Conservation (phyloP, 2,797 vertebrate genomes). For the Melanogrammus aeglefinus region DNA sequence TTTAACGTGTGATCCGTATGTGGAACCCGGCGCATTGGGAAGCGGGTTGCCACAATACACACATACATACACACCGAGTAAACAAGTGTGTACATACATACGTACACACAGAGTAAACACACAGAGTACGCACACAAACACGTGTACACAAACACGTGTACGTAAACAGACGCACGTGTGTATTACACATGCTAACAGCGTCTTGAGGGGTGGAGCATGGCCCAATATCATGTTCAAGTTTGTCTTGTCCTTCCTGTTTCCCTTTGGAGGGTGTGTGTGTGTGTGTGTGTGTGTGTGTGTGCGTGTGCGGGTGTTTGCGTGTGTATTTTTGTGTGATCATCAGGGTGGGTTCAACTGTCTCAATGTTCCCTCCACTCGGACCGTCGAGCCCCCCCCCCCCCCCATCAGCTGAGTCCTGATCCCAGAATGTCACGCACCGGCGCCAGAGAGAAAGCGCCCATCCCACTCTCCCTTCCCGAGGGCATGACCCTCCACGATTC, state of each 20-base stretch:
- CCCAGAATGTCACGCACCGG: conserved; percentile 55
- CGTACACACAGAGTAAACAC: too few relatives aligned
- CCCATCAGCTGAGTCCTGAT: conserved; percentile 24
- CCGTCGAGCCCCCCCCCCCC: conserved; percentile 11
- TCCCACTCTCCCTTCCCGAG: conserved; percentile 23
- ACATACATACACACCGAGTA: too few relatives aligned
- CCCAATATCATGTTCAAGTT: background rate
- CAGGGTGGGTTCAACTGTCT: background rate
- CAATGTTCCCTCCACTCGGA: background rate
- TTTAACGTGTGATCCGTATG: too few relatives aligned
- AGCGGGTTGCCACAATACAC: too few relatives aligned
- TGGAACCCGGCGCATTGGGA: too few relatives aligned
- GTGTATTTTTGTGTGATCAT: background rate
- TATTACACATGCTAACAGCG: background rate
- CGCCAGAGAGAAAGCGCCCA: conserved; percentile 46
- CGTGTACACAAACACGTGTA: background rate
- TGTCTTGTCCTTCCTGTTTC: background rate
- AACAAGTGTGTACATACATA: too few relatives aligned
- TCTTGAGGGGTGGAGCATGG: background rate
- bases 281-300: background rate
- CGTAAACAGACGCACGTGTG: background rate
- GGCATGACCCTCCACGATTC: conserved; percentile 45
- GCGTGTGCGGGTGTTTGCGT: too few relatives aligned
- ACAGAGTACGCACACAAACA: background rate
- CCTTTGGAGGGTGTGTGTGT: background rate